Evolutionary conservation across 2,113 vertebrate genomes (phyloP), one percentile per base, ranked within the genome.

Genomic region (Opisthocomus hoazin): DNA sequence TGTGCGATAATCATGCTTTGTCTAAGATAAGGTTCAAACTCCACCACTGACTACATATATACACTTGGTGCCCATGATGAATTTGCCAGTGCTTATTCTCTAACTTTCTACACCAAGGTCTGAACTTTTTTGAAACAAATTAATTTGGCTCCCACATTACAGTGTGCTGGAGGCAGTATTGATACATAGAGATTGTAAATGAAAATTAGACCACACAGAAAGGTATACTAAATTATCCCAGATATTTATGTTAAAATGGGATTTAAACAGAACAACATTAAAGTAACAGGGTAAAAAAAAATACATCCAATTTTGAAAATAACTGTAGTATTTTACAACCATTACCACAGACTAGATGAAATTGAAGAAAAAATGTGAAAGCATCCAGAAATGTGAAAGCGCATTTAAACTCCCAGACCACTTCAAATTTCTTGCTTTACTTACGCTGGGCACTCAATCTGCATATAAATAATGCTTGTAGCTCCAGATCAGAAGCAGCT

Each of bases 171-270:
- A 93, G 64, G 90, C 43, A 68, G 15, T 56, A 91, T 1, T 82
- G 60, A 84, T 87, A 78, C 11, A 80, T 1, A 84, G 32, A 60
- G 64, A 88, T 50, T 60, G 17, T 50, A 90, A 76, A 86, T 22
- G 20, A 94, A 94, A 95, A 70, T 43, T 17, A 84, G 92, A 94
- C 92, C 90, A 93, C 85, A 91, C 80, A 96, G 75, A 93, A 95
- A 24, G 9, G 2, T 46, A 39, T 10, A 70, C 46, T 58, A 90
- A 63, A 84, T 78, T 78, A 95, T 80, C 43, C 21, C 15, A 73
- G 57, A 87, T 45, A 75, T 43, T 21, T 80, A 34, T 11, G 34
- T 78, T 86, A 43, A 94, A 74, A 65, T 39, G 20, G 2, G 18
- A 54, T 69, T 90, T 80, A 66, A 66, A 63, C 4, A 39, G 23